Base-by-base conservation (phyloP, 2,113 vertebrate genomes). In the Hiodon alosoides region DNA sequence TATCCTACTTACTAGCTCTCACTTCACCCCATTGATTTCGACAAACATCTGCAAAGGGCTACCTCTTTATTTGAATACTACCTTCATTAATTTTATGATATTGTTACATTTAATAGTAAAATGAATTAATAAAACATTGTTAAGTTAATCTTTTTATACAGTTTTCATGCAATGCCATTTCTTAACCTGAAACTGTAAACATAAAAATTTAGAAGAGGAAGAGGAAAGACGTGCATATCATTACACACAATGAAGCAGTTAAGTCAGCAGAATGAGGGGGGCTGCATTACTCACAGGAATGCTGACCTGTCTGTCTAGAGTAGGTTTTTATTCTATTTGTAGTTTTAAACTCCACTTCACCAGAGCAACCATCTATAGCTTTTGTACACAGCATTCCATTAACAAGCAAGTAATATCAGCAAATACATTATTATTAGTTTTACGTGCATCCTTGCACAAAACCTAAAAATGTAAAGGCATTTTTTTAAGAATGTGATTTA, bases 281-380 rank as follows among this genome's bases (percentile, higher is more conserved):
- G 82, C 57, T 65, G 78, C 78, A 70, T 76, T 71, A 62, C 66
- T 69, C 62, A 72, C 62, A 87, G 83, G 88, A 90, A 79, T 88
- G 87, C 90, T 91, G 90, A 90, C 87, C 77, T 69, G 82, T 73
- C 78, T 59, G 85, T 84, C 79, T 76, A 76, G 70, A 73, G 11
- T 47, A 73, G 79, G 75, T 79, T 88, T 81, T 81, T 13, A 67
- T 54, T 78, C 61, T 67, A 9, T 7, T 51, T 9, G 6, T 54
- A 11, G 53, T 67, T 74, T 59, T 76, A 65, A 75, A 77, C 71
- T 48, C 48, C 59, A 50, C 68, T 68, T 57, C 64, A 47, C 57
- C 53, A 51, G 58, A 60, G 10, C 71, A 58, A 50, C 59, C 7
- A 51, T 74, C 70, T 77, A 77, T 69, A 68, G 78, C 72, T 69